Evolutionary conservation across 2,113 vertebrate genomes (phyloP).

Genomic region (Noctilio leporinus): DNA sequence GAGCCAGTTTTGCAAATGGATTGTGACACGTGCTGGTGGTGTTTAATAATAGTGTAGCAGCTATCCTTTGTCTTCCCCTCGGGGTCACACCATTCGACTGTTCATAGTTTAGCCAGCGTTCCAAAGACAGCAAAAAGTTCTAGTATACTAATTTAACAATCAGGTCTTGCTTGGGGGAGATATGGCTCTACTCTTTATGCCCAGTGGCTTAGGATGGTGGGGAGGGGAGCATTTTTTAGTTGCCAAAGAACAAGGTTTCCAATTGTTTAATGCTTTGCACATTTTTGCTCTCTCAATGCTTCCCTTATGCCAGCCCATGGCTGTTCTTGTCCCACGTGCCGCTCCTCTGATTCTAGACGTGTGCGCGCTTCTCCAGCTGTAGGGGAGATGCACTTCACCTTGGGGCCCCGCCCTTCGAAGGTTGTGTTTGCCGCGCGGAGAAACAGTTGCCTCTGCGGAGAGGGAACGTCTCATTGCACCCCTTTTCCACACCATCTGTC

Average conservation of each 20-base stretch:
- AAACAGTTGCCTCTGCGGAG: constrained; percentile 77
- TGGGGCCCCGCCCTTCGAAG: constrained; percentile 77
- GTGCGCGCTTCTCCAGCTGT: constrained; percentile 55
- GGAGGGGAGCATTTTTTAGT: not conserved
- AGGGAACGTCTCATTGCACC: constrained; percentile 80
- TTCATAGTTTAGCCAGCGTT: constrained; percentile 71
- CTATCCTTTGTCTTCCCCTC: not conserved
- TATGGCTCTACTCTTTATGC: not conserved
- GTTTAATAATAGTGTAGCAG: not conserved
- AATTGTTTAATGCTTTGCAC: not conserved
- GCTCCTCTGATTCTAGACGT: not conserved
- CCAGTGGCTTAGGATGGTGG: not conserved
- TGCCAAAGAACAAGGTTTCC: constrained; percentile 7
- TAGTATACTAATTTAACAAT: constrained; percentile 75
- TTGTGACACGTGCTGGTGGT: not conserved
- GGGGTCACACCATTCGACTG: constrained; percentile 76
- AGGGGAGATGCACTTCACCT: constrained; percentile 79
- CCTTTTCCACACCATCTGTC: constrained; percentile 88
- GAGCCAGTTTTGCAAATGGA: not conserved
- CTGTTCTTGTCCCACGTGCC: not conserved
- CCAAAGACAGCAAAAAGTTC: constrained; percentile 77
- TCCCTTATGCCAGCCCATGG: not conserved
- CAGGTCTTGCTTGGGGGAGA: constrained; percentile 74
- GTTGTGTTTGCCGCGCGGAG: constrained; percentile 76
- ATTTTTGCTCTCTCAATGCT: constrained; percentile 4